Conservation (phyloP, 2,888 invertebrate genomes). For the Noctuana brunneofusca region DNA sequence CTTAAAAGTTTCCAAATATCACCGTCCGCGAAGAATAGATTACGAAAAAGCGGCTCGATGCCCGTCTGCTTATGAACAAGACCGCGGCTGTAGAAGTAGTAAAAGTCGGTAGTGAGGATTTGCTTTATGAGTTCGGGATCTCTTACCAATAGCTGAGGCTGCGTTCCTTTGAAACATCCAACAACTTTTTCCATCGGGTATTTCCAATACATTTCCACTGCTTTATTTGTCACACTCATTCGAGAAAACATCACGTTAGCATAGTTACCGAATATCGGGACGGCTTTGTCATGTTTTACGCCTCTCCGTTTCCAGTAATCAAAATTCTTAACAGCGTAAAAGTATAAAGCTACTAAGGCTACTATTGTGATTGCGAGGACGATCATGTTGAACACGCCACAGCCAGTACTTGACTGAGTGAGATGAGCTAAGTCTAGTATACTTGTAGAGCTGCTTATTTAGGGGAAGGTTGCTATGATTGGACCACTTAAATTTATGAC, state of each 20-base stretch:
- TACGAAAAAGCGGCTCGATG: conserved; percentile 58
- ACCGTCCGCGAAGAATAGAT: conserved; percentile 63
- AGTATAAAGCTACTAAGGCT: conserved; percentile 41
- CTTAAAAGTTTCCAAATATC: conserved; percentile 65
- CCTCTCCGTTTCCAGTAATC: conserved; percentile 54
- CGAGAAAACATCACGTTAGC: conserved; percentile 42
- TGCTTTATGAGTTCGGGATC: conserved; percentile 56
- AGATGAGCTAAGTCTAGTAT: too few species aligned
- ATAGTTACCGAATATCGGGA: conserved; percentile 52
- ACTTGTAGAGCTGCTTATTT: too few species aligned
- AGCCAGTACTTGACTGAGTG: not conserved
- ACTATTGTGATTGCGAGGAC: not conserved
- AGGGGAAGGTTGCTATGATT: too few species aligned
- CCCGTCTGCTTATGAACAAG: conserved; percentile 47
- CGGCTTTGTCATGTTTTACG: conserved; percentile 55
- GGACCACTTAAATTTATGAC: too few species aligned
- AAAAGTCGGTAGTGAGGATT: conserved; percentile 53
- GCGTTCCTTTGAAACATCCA: conserved; percentile 52
- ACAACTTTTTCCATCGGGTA: conserved; percentile 59
- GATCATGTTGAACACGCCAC: conserved; percentile 4
- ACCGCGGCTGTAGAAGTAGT: conserved; percentile 53
- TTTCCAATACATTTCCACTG: conserved; percentile 52
- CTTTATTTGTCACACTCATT: conserved; percentile 49
- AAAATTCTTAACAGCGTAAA: conserved; percentile 55
- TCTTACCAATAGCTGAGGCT: conserved; percentile 52